A percentile compares a stretch with the other conserved stretches of the same genome.
These are phyloP conservation scores for Brachyalestes nurse DNA, from an alignment of 2,797 vertebrate species.

Conservation along the genomic window DNA sequence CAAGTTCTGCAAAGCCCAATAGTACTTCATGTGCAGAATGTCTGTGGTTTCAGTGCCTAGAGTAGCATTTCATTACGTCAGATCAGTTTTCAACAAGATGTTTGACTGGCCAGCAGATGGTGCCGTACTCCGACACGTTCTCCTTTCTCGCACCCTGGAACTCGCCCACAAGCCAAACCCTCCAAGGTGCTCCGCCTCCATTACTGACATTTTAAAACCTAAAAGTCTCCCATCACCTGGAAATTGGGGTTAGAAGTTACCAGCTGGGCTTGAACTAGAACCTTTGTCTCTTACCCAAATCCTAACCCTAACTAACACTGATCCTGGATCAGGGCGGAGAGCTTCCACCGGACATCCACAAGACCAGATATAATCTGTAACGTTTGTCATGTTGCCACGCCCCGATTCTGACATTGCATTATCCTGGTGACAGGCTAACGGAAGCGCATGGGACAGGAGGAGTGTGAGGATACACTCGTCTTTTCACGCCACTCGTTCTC, in stretches of 20 bases:
- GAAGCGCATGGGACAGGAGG: conserved; percentile 28
- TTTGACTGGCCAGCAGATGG: conserved; percentile 52
- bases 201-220: too few relatives aligned
- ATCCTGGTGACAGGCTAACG: conserved; percentile 1
- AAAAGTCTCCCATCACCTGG: background rate
- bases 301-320: conserved; percentile 33
- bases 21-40: conserved; percentile 18
- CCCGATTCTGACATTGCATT: background rate
- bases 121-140: background rate
- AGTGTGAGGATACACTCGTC: conserved; percentile 41
- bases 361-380: conserved; percentile 7
- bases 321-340: conserved; percentile 5
- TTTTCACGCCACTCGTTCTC: conserved; percentile 22
- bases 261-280: background rate
- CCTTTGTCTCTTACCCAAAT: conserved; percentile 10
- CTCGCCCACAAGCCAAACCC: background rate
- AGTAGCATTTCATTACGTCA: conserved; percentile 36
- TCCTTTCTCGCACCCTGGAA: background rate
- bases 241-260: background rate
- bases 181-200: background rate
- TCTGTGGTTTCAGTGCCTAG: conserved; percentile 44
- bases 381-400: background rate
- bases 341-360: background rate
- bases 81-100: conserved; percentile 14
- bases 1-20: conserved; percentile 35